These are phyloP conservation scores for Mercenaria mercenaria DNA, from an alignment of 1,140 invertebrate genomes.

Conservation along the genomic window DNA sequence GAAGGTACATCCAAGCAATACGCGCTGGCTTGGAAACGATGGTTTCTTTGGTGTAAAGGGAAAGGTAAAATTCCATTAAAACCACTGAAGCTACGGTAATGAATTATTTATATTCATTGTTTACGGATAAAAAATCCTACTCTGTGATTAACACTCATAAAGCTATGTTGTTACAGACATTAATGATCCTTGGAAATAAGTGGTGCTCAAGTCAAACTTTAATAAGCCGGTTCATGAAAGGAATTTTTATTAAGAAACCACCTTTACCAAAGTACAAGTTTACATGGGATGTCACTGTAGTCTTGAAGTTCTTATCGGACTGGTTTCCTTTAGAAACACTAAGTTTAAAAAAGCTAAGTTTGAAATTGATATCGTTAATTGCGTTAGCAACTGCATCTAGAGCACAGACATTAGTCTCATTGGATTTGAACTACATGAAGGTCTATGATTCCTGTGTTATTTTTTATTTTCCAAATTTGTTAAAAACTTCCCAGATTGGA, in stretches of 20 bases:
- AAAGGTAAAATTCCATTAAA: constrained; percentile 42
- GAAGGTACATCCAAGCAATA: constrained; percentile 53
- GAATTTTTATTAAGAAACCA: constrained; percentile 62
- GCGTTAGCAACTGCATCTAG: constrained; percentile 45
- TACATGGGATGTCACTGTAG: constrained; percentile 68
- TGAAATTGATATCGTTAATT: constrained; percentile 31
- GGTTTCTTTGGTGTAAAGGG: constrained; percentile 59
- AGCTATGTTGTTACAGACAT: constrained; percentile 43
- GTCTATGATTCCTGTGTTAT: not conserved
- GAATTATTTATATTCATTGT: constrained; percentile 38
- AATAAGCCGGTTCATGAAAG: constrained; percentile 63
- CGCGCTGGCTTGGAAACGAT: constrained; percentile 38
- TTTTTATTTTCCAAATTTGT: not conserved
- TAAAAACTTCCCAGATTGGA: not conserved
- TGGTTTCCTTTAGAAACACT: constrained; percentile 37
- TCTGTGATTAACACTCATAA: constrained; percentile 63
- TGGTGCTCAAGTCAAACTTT: constrained; percentile 3
- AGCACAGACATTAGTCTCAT: constrained; percentile 42
- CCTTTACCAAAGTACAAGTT: constrained; percentile 35
- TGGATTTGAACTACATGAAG: constrained; percentile 43
- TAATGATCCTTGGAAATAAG: constrained; percentile 18
- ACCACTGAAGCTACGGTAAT: constrained; percentile 30
- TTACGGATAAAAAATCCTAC: constrained; percentile 34
- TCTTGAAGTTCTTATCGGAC: constrained; percentile 48
- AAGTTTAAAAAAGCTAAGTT: constrained; percentile 36